Conservation (phyloP, 2,113 vertebrate genomes). For the Hassar affinis region DNA sequence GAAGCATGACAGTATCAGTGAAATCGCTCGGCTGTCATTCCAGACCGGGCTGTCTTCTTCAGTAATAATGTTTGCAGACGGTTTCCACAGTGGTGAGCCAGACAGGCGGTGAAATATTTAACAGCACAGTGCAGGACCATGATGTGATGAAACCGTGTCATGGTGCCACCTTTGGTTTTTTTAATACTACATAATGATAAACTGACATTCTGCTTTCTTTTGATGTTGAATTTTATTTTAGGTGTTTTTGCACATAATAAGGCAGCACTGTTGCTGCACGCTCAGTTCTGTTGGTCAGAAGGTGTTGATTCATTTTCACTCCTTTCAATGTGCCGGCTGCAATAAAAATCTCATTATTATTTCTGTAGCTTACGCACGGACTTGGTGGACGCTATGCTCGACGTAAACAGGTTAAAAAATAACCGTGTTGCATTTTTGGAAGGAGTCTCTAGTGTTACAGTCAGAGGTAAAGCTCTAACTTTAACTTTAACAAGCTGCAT, state of each 20-base stretch:
- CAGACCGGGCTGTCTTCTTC: not conserved
- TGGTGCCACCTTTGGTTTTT: not conserved
- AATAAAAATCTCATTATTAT: not conserved
- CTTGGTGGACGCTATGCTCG: not conserved
- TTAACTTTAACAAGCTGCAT: too few relatives aligned
- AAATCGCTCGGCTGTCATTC: conserved; percentile 7
- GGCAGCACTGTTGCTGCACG: not conserved
- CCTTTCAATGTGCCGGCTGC: not conserved
- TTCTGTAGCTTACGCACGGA: not conserved
- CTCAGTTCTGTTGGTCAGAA: not conserved
- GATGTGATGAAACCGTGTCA: not conserved
- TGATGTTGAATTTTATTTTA: too few relatives aligned
- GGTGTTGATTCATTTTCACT: not conserved
- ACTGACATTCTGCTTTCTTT: not conserved
- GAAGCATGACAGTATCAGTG: not conserved
- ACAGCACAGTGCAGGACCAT: not conserved
- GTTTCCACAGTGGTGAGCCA: not conserved
- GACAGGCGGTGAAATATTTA: not conserved
- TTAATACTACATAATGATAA: not conserved
- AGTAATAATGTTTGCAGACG: conserved; percentile 5
- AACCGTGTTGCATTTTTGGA: not conserved
- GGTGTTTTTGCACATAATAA: too few relatives aligned
- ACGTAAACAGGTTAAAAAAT: not conserved
- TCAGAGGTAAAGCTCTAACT: not conserved
- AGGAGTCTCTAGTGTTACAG: not conserved